These are phyloP conservation scores for Alviniconcha marisindica DNA, from an alignment of 1,140 invertebrate genomes.

Conservation along the genomic window DNA sequence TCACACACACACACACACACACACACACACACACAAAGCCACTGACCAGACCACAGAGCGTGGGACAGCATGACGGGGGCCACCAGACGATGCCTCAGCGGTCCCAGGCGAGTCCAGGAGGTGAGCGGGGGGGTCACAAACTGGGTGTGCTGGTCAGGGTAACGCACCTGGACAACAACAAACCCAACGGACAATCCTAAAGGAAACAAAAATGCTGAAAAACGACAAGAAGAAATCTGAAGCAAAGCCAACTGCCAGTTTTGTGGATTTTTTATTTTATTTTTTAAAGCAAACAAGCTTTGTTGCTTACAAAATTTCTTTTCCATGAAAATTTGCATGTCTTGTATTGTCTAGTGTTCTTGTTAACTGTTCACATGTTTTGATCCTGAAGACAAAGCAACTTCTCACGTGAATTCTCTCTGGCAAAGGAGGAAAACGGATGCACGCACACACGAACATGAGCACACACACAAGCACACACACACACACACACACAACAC, in stretches of 20 bases:
- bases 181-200: neutral
- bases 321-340: too few relatives aligned
- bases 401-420: too few relatives aligned
- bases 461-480: conserved; percentile 1
- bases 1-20: neutral
- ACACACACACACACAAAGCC: neutral
- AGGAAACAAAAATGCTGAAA: too few relatives aligned
- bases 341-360: too few relatives aligned
- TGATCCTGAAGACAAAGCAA: too few relatives aligned
- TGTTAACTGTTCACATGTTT: too few relatives aligned
- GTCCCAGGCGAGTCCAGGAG: conserved; percentile 74
- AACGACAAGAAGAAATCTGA: neutral
- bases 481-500: conserved; percentile 23
- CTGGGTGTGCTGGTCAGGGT: conserved; percentile 93
- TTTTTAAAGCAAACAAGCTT: too few relatives aligned
- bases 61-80: conserved; percentile 93
- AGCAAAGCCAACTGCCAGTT: too few relatives aligned
- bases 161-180: conserved; percentile 79
- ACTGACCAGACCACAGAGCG: conserved; percentile 79
- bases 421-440: too few relatives aligned
- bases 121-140: conserved; percentile 85
- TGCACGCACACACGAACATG: neutral
- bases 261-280: too few relatives aligned
- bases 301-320: too few relatives aligned
- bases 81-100: conserved; percentile 84